Evolutionary conservation across 2,888 invertebrate species (phyloP).

Genomic region (Hypolimnas misippus): DNA sequence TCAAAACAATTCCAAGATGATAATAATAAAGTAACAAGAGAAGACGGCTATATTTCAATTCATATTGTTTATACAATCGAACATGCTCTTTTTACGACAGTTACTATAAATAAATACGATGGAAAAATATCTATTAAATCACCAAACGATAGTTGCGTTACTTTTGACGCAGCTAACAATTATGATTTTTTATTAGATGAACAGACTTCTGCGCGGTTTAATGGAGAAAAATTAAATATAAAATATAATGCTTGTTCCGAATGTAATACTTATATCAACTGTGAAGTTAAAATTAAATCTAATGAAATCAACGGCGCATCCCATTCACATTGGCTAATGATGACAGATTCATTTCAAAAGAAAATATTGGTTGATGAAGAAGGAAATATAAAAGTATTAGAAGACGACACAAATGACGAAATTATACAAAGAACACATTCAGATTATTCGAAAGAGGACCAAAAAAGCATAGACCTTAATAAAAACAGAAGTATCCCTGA

Average conservation of each 20-base stretch:
- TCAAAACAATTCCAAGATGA: not conserved
- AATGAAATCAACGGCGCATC: conserved; percentile 49
- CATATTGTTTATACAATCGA: conserved; percentile 68
- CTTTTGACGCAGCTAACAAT: conserved; percentile 55
- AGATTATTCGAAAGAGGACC: conserved; percentile 39
- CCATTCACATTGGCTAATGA: conserved; percentile 62
- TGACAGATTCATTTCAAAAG: conserved; percentile 70
- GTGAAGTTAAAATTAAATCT: conserved; percentile 59
- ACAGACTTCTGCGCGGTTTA: conserved; percentile 62
- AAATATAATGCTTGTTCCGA: conserved; percentile 63
- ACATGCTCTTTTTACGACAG: conserved; percentile 81
- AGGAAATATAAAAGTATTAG: conserved; percentile 58
- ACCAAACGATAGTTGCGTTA: conserved; percentile 62
- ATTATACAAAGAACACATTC: conserved; percentile 44
- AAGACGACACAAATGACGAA: conserved; percentile 53
- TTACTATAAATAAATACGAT: conserved; percentile 68
- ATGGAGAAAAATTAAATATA: conserved; percentile 63
- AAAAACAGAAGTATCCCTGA: conserved; percentile 29
- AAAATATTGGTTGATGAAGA: conserved; percentile 65
- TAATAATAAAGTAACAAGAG: conserved; percentile 46
- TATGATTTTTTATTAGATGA: conserved; percentile 64
- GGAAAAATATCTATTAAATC: conserved; percentile 63
- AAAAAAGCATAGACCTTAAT: conserved; percentile 34
- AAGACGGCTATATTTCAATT: conserved; percentile 70
- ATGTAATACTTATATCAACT: conserved; percentile 61